Percentiles rank a stretch among this genome's conserved stretches.
Evolutionary conservation across 2,888 invertebrate species (phyloP).

Genomic region (Girardia tigrina): DNA sequence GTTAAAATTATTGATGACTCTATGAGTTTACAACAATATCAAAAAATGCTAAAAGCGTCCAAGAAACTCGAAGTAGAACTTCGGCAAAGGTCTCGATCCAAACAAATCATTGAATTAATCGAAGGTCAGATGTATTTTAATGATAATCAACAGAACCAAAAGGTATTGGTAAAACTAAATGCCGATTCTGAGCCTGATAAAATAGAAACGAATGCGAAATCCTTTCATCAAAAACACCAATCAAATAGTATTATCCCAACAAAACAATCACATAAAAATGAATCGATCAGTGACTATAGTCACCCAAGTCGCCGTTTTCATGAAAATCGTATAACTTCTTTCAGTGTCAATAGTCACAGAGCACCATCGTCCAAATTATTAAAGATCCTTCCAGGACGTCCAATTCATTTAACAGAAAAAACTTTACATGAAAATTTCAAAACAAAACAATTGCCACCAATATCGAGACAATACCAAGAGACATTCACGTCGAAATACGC

Average conservation of each 20-base stretch:
- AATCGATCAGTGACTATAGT: neutral
- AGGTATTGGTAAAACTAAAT: neutral
- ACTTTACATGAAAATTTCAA: neutral
- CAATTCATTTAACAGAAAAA: neutral
- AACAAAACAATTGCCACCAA: neutral
- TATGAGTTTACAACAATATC: neutral
- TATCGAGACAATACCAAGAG: neutral
- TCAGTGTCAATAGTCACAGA: neutral
- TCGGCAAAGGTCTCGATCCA: neutral
- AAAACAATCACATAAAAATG: neutral
- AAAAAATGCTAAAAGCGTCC: conserved; percentile 10
- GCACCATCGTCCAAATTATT: neutral
- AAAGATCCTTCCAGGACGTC: neutral
- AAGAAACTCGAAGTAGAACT: neutral
- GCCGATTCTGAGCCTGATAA: neutral
- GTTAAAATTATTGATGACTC: neutral
- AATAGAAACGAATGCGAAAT: neutral
- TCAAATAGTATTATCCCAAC: neutral
- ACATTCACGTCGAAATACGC: neutral
- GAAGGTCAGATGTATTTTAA: conserved; percentile 4
- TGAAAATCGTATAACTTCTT: too few species aligned
- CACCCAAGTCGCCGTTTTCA: neutral
- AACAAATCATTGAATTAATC: conserved; percentile 1
- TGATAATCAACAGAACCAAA: neutral
- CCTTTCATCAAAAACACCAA: neutral